Conservation (phyloP, 2,797 vertebrate genomes). For the Gila robusta region DNA sequence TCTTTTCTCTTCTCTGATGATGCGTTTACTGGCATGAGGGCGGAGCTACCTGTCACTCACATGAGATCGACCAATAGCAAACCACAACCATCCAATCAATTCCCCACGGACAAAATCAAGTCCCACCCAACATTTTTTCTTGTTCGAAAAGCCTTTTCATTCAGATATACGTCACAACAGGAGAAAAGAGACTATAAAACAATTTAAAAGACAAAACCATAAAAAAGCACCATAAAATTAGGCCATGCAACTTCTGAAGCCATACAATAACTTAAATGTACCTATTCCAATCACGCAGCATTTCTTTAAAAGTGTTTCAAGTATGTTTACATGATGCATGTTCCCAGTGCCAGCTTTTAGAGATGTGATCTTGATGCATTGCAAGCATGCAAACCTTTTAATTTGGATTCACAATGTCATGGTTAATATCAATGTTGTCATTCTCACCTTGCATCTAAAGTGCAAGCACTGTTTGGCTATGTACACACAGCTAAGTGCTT, state of each 20-base stretch:
- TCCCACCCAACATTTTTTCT: no score
- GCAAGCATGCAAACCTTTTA: background rate
- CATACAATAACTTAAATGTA: background rate
- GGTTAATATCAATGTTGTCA: conserved; percentile 47
- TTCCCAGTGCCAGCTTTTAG: background rate
- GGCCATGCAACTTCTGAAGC: background rate
- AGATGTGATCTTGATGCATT: conserved; percentile 10
- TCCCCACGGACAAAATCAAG: no score
- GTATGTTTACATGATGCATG: background rate
- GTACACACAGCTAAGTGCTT: conserved; percentile 61
- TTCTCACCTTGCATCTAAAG: conserved; percentile 40
- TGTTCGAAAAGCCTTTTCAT: background rate
- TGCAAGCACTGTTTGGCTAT: conserved; percentile 32
- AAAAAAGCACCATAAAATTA: background rate
- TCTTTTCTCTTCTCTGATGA: no score
- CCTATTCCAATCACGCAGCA: background rate
- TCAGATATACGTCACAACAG: no score
- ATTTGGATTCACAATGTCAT: conserved; percentile 27
- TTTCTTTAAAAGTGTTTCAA: background rate
- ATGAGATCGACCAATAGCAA: no score
- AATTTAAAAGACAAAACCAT: background rate
- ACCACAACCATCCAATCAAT: no score
- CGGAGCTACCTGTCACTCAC: no score
- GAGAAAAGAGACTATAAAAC: background rate
- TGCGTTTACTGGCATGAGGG: no score